Base-by-base conservation (phyloP, 2,113 vertebrate genomes). In the Onychorhynchus coronatus region DNA sequence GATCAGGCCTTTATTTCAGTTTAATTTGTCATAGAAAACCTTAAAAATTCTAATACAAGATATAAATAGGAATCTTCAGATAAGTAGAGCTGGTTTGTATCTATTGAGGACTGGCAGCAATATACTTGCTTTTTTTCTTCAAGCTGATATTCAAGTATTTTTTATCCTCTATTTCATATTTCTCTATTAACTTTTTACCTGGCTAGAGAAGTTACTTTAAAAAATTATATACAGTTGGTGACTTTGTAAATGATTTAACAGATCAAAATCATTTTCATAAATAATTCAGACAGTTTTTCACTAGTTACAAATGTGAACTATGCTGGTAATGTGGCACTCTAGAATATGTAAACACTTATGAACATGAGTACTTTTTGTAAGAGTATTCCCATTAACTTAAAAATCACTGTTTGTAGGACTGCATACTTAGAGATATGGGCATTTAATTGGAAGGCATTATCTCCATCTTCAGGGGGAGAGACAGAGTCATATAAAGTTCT, bases 41-140 rank as follows among this genome's bases (percentile, higher is more conserved):
- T 85, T 89, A 73, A 88, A 80, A 89, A 78, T 70, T 77, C 37
- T 91, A 86, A 71, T 55, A 67, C 15, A 77, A 20, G 47, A 71
- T 96, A 95, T 72, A 97, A 97, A 90, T 79, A 88, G 74, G 41
- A 72, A 44, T 70, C 85, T 94, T 76, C 61, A 89, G 47, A 76
- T 76, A 81, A 82, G 31, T 33, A 58, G 49, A 72, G 33, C 42
- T 83, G 16, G 24, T 93, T 50, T 56, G 30, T 66, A 85, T 77
- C 58, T 91, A 6, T 91, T 80, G 89, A 93, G 46, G 23, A 61
- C 37, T 94, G 49, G 15, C 30, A 87, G 24, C 44, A 85, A 46
- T 52, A 59, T 25, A 9, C 33, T 83, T 85, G 23, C 5, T 5
- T 79, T 73, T 73, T 71, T 70, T 47, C 33, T 46, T 86, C 85